phyloP scores from a whole-genome alignment of 2,888 invertebrate species.

The Muscina levida region DNA sequence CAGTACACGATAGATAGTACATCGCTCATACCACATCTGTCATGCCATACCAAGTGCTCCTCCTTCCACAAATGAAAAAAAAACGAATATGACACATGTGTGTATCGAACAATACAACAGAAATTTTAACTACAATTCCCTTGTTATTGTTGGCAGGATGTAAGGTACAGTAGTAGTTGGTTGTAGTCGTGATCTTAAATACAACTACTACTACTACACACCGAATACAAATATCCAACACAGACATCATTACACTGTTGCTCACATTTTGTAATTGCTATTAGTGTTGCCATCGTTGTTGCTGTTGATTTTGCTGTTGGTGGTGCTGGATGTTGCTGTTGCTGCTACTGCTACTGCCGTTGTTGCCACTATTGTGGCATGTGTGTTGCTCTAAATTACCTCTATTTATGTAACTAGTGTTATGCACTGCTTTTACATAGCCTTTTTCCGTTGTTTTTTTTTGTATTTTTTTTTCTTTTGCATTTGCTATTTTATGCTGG shows the following conservation, averaged over 20 bases:
- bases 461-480: constrained; percentile 6
- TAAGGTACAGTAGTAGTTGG: background rate
- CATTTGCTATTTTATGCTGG: constrained; percentile 29
- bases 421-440: background rate
- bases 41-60: too few relatives aligned
- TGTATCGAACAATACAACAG: background rate
- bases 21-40: too few relatives aligned
- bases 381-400: constrained; percentile 25
- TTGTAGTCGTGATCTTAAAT: background rate
- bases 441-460: background rate
- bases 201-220: background rate
- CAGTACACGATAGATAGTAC: too few relatives aligned
- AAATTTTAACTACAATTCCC: background rate
- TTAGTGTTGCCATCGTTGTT: background rate
- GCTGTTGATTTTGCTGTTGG: background rate
- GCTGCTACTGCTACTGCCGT: constrained; percentile 20
- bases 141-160: constrained; percentile 6
- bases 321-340: constrained; percentile 24
- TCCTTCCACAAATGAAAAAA: too few relatives aligned
- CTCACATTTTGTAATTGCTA: constrained; percentile 27
- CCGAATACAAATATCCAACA: background rate
- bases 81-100: background rate
- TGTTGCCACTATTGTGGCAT: constrained; percentile 24
- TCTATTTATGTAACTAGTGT: constrained; percentile 36
- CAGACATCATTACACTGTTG: constrained; percentile 8